Conservation (phyloP, 2,797 vertebrate species). For the Semaprochilodus insignis region DNA sequence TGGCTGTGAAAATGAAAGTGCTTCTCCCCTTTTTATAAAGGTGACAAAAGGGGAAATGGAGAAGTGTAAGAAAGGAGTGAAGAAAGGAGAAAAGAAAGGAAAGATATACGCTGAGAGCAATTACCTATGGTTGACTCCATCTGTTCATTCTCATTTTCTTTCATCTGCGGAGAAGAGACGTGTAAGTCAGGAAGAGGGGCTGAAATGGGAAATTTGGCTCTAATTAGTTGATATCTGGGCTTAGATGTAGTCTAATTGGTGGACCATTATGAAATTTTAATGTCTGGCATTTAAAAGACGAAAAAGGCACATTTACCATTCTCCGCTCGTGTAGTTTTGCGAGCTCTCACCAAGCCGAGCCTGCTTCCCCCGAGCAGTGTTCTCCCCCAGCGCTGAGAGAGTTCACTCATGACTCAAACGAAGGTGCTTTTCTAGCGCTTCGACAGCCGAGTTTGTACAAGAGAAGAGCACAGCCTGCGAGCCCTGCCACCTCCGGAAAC, state of each 20-base stretch:
- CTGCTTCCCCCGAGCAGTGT: not conserved
- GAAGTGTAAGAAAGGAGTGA: not conserved
- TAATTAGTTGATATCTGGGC: conserved; percentile 49
- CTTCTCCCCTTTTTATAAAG: conserved; percentile 9
- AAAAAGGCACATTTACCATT: conserved; percentile 19
- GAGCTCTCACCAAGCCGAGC: conserved; percentile 7
- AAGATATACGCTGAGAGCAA: conserved; percentile 13
- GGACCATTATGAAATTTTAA: conserved; percentile 48
- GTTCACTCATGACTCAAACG: not conserved
- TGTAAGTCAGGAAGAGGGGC: conserved; percentile 20
- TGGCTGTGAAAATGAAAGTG: not conserved
- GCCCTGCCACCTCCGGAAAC: not conserved
- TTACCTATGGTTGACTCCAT: conserved; percentile 25
- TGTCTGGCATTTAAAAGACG: conserved; percentile 50
- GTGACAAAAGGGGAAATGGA: conserved; percentile 5
- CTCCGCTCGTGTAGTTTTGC: not conserved
- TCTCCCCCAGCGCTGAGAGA: not conserved
- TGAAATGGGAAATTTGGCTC: conserved; percentile 25
- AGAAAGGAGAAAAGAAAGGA: not conserved
- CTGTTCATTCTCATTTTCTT: conserved; percentile 23
- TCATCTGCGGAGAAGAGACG: conserved; percentile 31
- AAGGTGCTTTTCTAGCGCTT: not conserved
- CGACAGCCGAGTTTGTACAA: not conserved
- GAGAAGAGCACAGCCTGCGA: not conserved
- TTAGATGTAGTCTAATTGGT: conserved; percentile 52